Evolutionary conservation across 1,140 invertebrate genomes (phyloP).

Genomic region (Ptiloglossa arizonensis): DNA sequence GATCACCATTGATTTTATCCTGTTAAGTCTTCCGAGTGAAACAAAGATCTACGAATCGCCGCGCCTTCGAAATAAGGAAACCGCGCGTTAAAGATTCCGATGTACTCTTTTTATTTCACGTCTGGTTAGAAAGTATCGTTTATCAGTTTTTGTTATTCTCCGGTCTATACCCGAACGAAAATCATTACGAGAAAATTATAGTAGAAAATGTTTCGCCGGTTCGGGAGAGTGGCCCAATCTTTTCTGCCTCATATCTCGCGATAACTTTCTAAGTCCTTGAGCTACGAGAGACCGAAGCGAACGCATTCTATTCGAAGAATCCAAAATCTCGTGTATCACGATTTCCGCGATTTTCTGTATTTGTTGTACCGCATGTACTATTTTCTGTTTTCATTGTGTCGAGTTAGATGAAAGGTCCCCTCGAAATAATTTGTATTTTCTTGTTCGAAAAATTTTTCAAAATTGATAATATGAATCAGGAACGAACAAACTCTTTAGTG

Average conservation of each 20-base stretch:
- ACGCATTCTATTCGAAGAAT: background rate
- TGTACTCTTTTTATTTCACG: background rate
- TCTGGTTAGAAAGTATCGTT: slow-evolving; percentile 28
- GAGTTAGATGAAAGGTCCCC: too few species aligned
- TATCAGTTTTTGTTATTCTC: slow-evolving; percentile 25
- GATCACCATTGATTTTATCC: slow-evolving; percentile 4
- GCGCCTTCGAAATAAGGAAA: background rate
- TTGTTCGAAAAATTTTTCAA: too few species aligned
- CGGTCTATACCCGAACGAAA: background rate
- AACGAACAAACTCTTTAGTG: too few species aligned
- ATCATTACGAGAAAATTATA: background rate
- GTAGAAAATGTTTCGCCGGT: background rate
- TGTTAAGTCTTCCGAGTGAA: background rate
- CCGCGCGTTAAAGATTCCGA: background rate
- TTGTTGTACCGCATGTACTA: too few species aligned
- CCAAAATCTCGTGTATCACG: slow-evolving; percentile 5
- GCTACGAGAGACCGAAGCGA: background rate
- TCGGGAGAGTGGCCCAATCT: background rate
- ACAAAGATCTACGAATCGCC: background rate
- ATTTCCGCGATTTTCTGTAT: too few species aligned
- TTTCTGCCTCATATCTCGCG: slow-evolving; percentile 4
- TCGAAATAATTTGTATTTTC: too few species aligned
- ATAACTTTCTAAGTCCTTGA: slow-evolving; percentile 29
- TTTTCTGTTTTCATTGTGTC: too few species aligned
- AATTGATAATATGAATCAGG: too few species aligned